phyloP scores from a whole-genome alignment of 1,140 invertebrate species.

The Psilanteris sp. region DNA sequence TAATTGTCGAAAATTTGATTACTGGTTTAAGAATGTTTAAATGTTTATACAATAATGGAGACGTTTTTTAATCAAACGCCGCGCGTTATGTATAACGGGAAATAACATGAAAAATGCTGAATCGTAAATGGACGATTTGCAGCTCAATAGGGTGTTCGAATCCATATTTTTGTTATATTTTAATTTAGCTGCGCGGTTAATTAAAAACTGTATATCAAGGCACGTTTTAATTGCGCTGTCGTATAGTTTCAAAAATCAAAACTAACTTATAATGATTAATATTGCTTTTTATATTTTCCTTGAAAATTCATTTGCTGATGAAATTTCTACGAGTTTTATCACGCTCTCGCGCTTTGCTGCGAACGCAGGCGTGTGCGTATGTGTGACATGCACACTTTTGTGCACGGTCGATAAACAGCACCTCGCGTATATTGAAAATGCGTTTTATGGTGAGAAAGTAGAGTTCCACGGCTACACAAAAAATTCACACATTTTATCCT shows the following conservation, averaged over 20 bases:
- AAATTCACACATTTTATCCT: conserved; percentile 39
- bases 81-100: too few species aligned
- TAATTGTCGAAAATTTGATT: too few species aligned
- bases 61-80: too few species aligned
- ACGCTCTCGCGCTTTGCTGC: conserved; percentile 54
- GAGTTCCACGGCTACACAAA: conserved; percentile 26
- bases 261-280: conserved; percentile 27
- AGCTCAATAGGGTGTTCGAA: too few species aligned
- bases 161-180: too few species aligned
- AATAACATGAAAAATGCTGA: too few species aligned
- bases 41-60: too few species aligned
- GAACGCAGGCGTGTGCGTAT: conserved; percentile 18
- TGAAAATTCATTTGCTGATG: conserved; percentile 48
- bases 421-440: conserved; percentile 61
- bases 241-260: conserved; percentile 15
- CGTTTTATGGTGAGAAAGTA: conserved; percentile 57
- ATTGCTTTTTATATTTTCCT: conserved; percentile 25
- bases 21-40: too few species aligned
- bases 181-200: not conserved
- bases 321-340: conserved; percentile 55
- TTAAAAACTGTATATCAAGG: conserved; percentile 1
- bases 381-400: conserved; percentile 56
- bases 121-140: too few species aligned
- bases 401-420: conserved; percentile 62
- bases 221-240: conserved; percentile 22